Base-by-base conservation (phyloP, 1,140 invertebrate genomes). In the Octopus sinensis region DNA sequence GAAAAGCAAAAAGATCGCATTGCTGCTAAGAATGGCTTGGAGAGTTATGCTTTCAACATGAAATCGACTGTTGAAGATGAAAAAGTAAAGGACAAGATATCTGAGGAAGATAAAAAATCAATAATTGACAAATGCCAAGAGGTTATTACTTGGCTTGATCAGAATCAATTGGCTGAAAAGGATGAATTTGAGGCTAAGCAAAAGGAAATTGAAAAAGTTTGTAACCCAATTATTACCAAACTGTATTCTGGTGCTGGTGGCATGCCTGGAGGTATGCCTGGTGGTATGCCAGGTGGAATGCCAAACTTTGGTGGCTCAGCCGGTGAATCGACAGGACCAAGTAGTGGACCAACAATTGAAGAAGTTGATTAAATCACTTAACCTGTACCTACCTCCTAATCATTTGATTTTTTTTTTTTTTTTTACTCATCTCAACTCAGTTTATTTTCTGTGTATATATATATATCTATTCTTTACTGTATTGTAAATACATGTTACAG, bases 1-100 rank as follows among this genome's bases (percentile, higher is more conserved):
- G 89, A 89, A 23, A 86, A 87, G 83, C 87, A 88, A 78, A 79
- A 86, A 23, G 84, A 88, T 54, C 81, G 85, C 12, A 84, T 91
- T 1, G 81, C 83, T 4, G 87, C 91, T 4, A 85, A 86, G 79
- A 91, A 91, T 82, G 68, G 81, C 10, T 83, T 89, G 17, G 88
- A 99, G 89, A 96, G 95, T 54, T 99, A 98, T 91, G 96, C 96
- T 91, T 89, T 86, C 80, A 84, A 78, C 53, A 80, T 86, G 13
- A 84, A 82, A 71, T 82, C 85, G 75, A 81, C 88, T 4, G 83
- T 85, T 5, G 84, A 86, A 13, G 88, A 89, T 6, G 85, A 86
- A 9, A 88, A 88, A 6, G 88, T 91, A 6, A 91, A 92, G 56
- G 90, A 91, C 79, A 93, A 93, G 85, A 84, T 95, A 0, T 91